Evolutionary conservation across 1,140 invertebrate genomes (phyloP), one percentile per base, ranked within the genome.

Genomic region (Achroia grisella): DNA sequence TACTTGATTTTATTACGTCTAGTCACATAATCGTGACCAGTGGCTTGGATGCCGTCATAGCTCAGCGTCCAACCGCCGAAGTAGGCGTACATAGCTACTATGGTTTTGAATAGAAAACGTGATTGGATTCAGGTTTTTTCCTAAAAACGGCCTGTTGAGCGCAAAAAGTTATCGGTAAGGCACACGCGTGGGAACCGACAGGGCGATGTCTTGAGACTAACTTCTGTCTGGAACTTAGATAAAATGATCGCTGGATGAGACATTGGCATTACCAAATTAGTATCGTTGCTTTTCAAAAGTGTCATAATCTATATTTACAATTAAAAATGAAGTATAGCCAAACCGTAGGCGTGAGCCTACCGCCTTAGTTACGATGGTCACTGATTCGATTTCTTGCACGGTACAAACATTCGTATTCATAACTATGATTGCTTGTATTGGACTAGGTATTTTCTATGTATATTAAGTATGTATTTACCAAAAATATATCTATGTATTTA

Each of bases 171-270:
- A 56, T 57, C 68, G 66, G 80, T 84, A 81, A 75, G 46, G 66
- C 76, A 80, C 77, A 84, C 74, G 76, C 74, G 77, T 81, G 76
- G 74, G 77, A 84, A 80, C 63, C 49, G 43, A 36, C 45, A 23
- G 17, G 2, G 52, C n/a, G n/a, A n/a, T n/a, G n/a, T n/a, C n/a
- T n/a, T n/a, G n/a, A n/a, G n/a, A n/a, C 50, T 55, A 35, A 47
- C 50, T 44, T 49, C 30, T 23, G 37, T 39, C 37, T 39, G 23
- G n/a, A 10, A 10, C 37, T 28, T 29, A 28, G 37, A 28, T 28
- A n/a, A 11, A 27, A 1, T 6, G 10, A 9, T 6, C n/a, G 15
- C 35, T 37, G 17, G 35, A 37, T 37, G 10, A 10, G 35, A 17
- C 35, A 17, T 17, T 17, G 10, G 9, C 10, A 4, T 3, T 3